Evolutionary conservation across 1,140 invertebrate genomes (phyloP), one percentile per base, ranked within the genome.

Genomic region (Sarcophaga peregrina): DNA sequence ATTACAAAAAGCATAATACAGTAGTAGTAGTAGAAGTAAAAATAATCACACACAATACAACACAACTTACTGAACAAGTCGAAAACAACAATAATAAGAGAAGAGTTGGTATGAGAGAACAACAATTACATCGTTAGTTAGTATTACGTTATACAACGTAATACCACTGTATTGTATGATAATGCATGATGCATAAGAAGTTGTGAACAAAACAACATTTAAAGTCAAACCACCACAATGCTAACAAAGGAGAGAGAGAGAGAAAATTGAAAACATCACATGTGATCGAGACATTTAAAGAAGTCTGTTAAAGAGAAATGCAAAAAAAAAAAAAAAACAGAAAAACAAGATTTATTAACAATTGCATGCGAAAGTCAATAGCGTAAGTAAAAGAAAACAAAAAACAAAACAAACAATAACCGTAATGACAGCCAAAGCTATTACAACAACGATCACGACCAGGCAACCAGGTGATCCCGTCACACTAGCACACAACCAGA

Each of bases 141-240:
- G n/a, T 68, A 68, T 68, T 68, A 68, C 62, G 62, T 68, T 68
- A 20, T 68, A 68, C 17, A 68, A 68, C 62, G 62, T 68, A 68
- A 68, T 68, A 68, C 0, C 13, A 58, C 13, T 37, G 25, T 1
- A 4, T 37, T 2, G 25, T 37, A 58, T 9, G n/a, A 58, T 68
- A 20, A 68, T 17, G 62, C 25, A 37, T 68, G 62, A 68, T 68
- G 62, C 62, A 68, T 68, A 68, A 68, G 62, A 68, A 68, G 62
- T 20, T 68, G 17, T n/a, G 20, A 68, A 68, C 25, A 68, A 68
- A 58, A 6, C 54, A 58, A 58, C 11, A 58, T 15, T n/a, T 9
- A 58, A 58, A 58, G 11, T 58, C 6, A 37, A 37, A 37, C 25
- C 25, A 37, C 25, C 25, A 37, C 25, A 58, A 58, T 58, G 4